These are phyloP conservation scores for Porphyrio hochstetteri DNA, from an alignment of 2,113 vertebrate species.

Conservation along the genomic window DNA sequence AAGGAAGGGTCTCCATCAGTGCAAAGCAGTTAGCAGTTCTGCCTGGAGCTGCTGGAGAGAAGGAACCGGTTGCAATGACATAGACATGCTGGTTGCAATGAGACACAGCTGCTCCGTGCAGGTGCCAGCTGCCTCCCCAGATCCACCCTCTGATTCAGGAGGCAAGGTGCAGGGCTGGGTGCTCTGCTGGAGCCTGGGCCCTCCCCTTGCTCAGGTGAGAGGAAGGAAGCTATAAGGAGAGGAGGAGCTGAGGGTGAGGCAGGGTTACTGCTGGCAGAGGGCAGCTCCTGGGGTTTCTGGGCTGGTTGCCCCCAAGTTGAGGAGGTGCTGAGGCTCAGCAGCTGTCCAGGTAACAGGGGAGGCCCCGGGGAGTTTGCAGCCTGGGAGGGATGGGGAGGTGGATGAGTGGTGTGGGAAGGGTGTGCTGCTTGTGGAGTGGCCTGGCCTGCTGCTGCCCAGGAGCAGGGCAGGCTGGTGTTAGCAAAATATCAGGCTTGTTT, in stretches of 20 bases:
- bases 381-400: rapidly evolving
- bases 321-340: background rate
- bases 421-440: background rate
- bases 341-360: background rate
- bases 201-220: background rate
- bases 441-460: background rate
- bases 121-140: background rate
- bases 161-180: rapidly evolving
- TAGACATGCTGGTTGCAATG: background rate
- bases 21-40: background rate
- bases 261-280: background rate
- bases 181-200: rapidly evolving
- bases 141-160: background rate
- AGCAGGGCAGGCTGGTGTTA: background rate
- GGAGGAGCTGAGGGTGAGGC: background rate
- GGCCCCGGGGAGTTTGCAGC: rapidly evolving
- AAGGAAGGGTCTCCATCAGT: background rate
- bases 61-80: background rate
- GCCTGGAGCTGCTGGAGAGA: background rate
- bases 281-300: background rate
- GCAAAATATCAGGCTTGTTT: rapidly evolving
- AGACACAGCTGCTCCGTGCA: background rate
- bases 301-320: background rate
- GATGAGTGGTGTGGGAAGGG: background rate
- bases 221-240: slow-evolving; percentile 21